A percentile compares a stretch with the other conserved stretches of the same genome.
Evolutionary conservation across 92 coral and sea anemone species (phyloP).

Genomic region (Bergia puertoricense): DNA sequence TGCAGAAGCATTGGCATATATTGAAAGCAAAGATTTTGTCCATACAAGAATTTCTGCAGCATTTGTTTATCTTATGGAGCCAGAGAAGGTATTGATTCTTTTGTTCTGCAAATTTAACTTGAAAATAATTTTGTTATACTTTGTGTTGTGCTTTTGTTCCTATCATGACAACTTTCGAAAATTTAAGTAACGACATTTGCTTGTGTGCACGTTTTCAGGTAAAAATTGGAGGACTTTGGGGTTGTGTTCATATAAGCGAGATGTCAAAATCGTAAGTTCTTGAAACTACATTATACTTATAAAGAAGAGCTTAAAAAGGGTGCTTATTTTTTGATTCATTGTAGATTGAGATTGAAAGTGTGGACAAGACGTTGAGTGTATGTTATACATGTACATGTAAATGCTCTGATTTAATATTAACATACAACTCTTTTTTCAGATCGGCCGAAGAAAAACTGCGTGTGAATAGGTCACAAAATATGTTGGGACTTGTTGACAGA

Average conservation of each 20-base stretch:
- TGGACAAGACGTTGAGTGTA: not conserved
- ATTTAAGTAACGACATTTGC: not conserved
- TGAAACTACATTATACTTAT: not conserved
- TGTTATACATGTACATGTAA: not conserved
- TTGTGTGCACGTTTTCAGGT: conserved; percentile 31
- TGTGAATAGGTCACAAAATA: not conserved
- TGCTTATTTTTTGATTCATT: too few species aligned
- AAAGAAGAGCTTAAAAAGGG: too few species aligned
- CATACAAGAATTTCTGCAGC: conserved; percentile 38
- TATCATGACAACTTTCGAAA: too few species aligned
- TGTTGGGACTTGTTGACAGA: not conserved
- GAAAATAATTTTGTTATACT: not conserved
- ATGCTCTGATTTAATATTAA: not conserved
- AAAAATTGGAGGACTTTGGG: conserved; percentile 64
- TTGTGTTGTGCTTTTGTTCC: not conserved
- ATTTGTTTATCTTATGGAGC: conserved; percentile 50
- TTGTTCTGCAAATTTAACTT: not conserved
- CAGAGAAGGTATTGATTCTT: conserved; percentile 53
- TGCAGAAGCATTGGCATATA: conserved; percentile 54
- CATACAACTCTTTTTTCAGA: not conserved
- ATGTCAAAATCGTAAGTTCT: conserved; percentile 1
- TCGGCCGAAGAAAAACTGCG: not conserved
- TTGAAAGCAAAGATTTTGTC: conserved; percentile 47
- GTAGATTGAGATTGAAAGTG: not conserved
- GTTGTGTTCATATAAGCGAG: conserved; percentile 40